Evolutionary conservation across 2,113 vertebrate species (phyloP), one percentile per base, ranked within the genome.

Genomic region (Circaetus gallicus): DNA sequence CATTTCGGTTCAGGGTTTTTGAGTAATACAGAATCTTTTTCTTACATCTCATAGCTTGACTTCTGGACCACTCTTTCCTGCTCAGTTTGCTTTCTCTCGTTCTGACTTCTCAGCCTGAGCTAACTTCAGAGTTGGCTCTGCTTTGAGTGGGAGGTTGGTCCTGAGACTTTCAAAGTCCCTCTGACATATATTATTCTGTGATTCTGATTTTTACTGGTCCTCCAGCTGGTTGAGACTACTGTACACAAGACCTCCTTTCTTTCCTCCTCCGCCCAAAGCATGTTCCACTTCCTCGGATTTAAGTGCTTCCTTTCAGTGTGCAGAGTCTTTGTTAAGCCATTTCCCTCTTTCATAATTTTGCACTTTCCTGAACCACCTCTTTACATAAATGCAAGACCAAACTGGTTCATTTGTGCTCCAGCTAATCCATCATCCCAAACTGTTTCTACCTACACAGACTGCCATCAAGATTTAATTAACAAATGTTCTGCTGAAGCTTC

Each of bases 381-480:
- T 94, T 80, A 88, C 47, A 38, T 77, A 88, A 93, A 90, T 58
- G 66, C 38, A 90, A 82, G 53, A 49, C 58, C 74, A 73, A 25
- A 93, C 62, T 58, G 40, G 38, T 88, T 96, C 70, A 77, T 90
- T 70, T 26, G 45, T 88, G 45, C 16, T 80, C 31, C 3, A 2
- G 53, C 73, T 95, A 90, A 96, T 95, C 96, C 85, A 90, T 96
- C 95, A 96, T 73, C 71, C 55, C 79, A 45, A 88, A 70, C 34
- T 19, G 31, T 92, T 96, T 69, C 62, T 80, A 70, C 45, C 42
- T 88, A 25, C 66, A 22, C 13, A 78, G 93, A 24, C 84, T 77
- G 42, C 84, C 88, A 73, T 94, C 94, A 93, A 86, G 87, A 82
- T 94, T 92, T 96, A 96, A 96, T 96, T 96, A 96, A 96, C 83